These are phyloP conservation scores for Aspidoscelis tigris DNA, from an alignment of 2,113 vertebrate species.

Conservation along the genomic window DNA sequence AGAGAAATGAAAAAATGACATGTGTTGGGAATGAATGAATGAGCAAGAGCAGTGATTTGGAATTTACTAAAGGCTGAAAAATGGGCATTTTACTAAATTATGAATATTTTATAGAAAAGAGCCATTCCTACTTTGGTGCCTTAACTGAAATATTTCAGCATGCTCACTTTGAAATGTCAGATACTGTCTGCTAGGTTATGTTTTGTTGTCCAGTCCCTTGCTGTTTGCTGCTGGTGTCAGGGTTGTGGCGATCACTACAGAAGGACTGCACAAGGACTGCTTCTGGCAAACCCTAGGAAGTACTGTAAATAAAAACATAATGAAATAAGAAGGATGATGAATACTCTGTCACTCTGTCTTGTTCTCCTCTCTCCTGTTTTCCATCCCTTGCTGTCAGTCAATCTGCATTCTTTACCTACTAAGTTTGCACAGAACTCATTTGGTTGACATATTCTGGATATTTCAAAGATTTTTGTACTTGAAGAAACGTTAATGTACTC, in stretches of 20 bases:
- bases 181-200: slow-evolving; percentile 21
- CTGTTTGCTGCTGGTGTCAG: background rate
- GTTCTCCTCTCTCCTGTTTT: background rate
- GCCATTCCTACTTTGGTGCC: slow-evolving; percentile 23
- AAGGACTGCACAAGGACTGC: background rate
- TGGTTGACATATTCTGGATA: background rate
- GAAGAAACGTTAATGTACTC: background rate
- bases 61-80: slow-evolving; percentile 39
- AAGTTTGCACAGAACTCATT: background rate
- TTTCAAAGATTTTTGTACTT: background rate
- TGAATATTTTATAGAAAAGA: slow-evolving; percentile 23
- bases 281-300: background rate
- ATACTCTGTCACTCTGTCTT: background rate
- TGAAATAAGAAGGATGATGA: background rate
- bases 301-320: background rate
- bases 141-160: slow-evolving; percentile 41
- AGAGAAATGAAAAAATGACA: slow-evolving; percentile 19
- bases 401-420: background rate
- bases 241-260: no score
- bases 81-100: background rate
- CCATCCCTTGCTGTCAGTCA: background rate
- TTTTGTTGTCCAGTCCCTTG: slow-evolving; percentile 10
- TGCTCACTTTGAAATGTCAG: slow-evolving; percentile 1
- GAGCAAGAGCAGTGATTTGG: slow-evolving; percentile 27
- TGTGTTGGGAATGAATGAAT: slow-evolving; percentile 23